A percentile compares a stretch with the other conserved stretches of the same genome.
Evolutionary conservation across 1,140 invertebrate species (phyloP).

Genomic region (Aphelinus certus): DNA sequence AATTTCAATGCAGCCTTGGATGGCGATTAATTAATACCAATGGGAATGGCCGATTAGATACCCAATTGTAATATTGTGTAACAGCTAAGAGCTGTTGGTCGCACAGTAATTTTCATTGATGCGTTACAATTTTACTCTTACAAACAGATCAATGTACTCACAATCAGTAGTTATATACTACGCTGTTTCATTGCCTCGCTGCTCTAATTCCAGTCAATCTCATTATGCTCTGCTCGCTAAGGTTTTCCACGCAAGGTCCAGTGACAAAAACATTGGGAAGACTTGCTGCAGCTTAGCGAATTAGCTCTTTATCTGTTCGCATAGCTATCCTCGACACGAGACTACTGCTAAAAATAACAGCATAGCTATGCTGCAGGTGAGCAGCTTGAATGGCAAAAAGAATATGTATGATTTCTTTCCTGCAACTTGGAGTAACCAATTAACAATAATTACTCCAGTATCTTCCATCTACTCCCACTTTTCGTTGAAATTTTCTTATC

Average conservation of each 20-base stretch:
- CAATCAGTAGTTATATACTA: no score
- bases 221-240: background rate
- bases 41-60: no score
- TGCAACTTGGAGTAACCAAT: background rate
- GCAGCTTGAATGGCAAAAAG: background rate
- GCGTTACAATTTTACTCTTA: no score
- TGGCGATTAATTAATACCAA: no score
- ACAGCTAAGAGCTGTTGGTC: no score
- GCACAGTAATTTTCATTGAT: no score
- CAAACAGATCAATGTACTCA: no score
- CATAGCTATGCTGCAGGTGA: background rate
- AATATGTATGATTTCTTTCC: background rate
- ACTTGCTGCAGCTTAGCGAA: background rate
- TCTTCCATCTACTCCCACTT: conserved; percentile 6
- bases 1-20: no score
- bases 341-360: conserved; percentile 7
- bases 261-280: background rate
- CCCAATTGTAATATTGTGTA: no score
- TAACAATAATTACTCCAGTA: background rate
- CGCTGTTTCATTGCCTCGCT: no score
- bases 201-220: conserved; percentile 9
- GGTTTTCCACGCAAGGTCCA: conserved; percentile 10
- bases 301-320: background rate
- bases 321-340: background rate
- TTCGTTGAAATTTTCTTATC: conserved; percentile 17